Evolutionary conservation across 2,888 invertebrate species (phyloP).

Genomic region (Alloscopus bannaensis): DNA sequence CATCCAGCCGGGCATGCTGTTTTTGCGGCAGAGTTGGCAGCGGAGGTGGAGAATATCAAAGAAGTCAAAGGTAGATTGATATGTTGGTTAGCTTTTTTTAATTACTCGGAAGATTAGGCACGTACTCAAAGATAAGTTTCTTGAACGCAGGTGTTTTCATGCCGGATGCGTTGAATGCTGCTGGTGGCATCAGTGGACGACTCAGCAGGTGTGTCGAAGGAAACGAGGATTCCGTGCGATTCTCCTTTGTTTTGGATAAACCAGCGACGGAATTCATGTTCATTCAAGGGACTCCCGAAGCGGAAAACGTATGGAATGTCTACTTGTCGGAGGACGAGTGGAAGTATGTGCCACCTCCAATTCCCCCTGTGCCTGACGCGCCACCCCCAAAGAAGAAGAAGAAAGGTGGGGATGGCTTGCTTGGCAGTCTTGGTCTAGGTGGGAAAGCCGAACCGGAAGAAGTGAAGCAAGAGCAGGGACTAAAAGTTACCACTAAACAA

Average conservation of each 20-base stretch:
- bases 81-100: too few species aligned
- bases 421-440: background rate
- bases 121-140: too few species aligned
- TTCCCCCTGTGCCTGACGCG: background rate
- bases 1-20: slow-evolving; percentile 25
- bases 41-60: slow-evolving; percentile 13
- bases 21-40: slow-evolving; percentile 15
- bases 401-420: background rate
- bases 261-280: slow-evolving; percentile 35
- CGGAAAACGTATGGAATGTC: slow-evolving; percentile 22
- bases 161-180: slow-evolving; percentile 25
- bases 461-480: background rate
- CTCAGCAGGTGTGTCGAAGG: background rate
- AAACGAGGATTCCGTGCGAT: too few species aligned
- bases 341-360: slow-evolving; percentile 3
- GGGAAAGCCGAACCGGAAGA: background rate
- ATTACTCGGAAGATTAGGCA: too few species aligned
- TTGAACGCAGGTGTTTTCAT: too few species aligned
- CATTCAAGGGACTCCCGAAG: background rate
- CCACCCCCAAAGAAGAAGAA: too few species aligned
- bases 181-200: slow-evolving; percentile 22
- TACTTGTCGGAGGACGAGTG: slow-evolving; percentile 29
- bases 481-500: slow-evolving; percentile 7
- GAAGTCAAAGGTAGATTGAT: slow-evolving; percentile 26
- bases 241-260: slow-evolving; percentile 23